Base-by-base conservation (phyloP, 2,797 vertebrate species). In the Pseudomugil gertrudae region DNA sequence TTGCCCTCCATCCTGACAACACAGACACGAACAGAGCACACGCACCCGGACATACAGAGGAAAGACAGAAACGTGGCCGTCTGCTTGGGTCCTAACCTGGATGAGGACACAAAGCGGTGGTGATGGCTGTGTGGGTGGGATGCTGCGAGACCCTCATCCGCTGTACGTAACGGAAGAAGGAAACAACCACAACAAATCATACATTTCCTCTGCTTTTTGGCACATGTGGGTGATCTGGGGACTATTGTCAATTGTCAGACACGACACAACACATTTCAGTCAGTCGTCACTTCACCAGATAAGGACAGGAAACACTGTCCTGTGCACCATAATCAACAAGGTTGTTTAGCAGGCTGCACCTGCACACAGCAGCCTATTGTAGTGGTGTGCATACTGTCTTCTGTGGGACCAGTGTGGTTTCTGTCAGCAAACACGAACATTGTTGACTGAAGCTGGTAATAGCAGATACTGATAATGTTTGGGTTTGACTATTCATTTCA, bases 301-400 rank as follows among this genome's bases (percentile, higher is more conserved):
- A 86, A 81, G 68, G 55, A 81, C 82, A 84, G 86, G 89, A 92
- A 91, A 84, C 81, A 23, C 47, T 29, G 80, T 58, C 70, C 82
- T 32, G 52, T 40, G 60, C 58, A 80, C 69, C 80, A 59, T 32
- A 63, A 69, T 73, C 84, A 80, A 76, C 80, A 71, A 38, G 27
- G 63, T 74, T 54, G 56, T 62, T 53, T 33, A 24, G 66, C 74
- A 58, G 69, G 67, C 87, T 80, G 82, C 85, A 92, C 87, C 89
- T 84, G 91, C 84, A 84, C 77, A 89, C 67, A 78, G 76, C 40
- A 36, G 69, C 36, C 76, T 52, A 84, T 88, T 88, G 87, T 89
- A 11, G 30, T n/a, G 6, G 9, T 47, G 57, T 38, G 66, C 35
- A 52, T 58, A 76, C 69, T 59, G 75, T 87, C 62, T 78, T 76